phyloP scores from a whole-genome alignment of 2,888 invertebrate species.

The Halictus ligatus region DNA sequence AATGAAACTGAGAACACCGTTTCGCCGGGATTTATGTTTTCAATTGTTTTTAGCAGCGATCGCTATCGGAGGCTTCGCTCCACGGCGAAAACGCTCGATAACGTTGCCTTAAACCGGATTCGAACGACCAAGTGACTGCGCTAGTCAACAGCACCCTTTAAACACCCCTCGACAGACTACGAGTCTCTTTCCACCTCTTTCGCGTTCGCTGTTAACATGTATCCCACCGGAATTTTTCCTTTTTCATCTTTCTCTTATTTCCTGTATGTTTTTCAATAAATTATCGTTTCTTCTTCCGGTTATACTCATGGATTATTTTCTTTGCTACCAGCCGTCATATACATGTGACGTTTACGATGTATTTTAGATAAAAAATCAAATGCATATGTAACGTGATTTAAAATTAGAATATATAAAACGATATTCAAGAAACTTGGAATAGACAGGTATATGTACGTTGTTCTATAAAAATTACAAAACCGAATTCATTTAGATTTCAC shows the following conservation, averaged over 20 bases:
- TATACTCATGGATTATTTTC: not conserved
- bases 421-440: not conserved
- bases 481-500: not conserved
- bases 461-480: not conserved
- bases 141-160: not conserved
- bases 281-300: not conserved
- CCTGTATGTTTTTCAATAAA: not conserved
- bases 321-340: not conserved
- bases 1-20: conserved; percentile 51
- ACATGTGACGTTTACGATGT: not conserved
- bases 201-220: not conserved
- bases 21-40: conserved; percentile 50
- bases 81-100: conserved; percentile 7
- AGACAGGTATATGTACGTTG: not conserved
- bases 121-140: not conserved
- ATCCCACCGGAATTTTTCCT: not conserved
- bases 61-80: not conserved
- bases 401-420: not conserved
- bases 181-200: not conserved
- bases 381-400: not conserved
- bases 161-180: not conserved
- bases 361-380: not conserved
- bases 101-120: conserved; percentile 16
- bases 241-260: not conserved
- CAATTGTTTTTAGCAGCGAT: conserved; percentile 45